Conservation (phyloP, 2,797 vertebrate species). For the Squalus acanthias region DNA sequence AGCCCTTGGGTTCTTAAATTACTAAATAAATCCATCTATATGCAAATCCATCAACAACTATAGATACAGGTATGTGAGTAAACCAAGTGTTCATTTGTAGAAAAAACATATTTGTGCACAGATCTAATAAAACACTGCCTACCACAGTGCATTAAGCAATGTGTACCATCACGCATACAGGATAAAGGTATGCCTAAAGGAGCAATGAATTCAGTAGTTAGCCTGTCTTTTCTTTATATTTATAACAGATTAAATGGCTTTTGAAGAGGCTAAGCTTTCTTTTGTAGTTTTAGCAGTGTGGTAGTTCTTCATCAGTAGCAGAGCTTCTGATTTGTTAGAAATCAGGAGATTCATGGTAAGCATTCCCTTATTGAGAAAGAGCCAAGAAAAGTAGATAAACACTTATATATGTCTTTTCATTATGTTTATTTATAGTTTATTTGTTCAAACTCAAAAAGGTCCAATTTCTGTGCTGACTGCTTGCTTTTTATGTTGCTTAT, state of each 20-base stretch:
- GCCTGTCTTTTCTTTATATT: not conserved
- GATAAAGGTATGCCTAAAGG: not conserved
- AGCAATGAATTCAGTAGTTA: conserved; percentile 18
- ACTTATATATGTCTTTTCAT: not conserved
- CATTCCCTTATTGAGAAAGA: not conserved
- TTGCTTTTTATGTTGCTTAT: not conserved
- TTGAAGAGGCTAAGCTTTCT: not conserved
- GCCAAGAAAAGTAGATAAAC: not conserved
- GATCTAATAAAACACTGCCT: not conserved
- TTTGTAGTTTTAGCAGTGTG: not conserved
- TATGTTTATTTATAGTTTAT: conserved; percentile 4
- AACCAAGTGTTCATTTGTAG: not conserved
- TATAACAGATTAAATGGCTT: conserved; percentile 7
- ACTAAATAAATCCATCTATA: conserved; percentile 30
- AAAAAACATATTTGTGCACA: not conserved
- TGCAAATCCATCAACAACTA: conserved; percentile 17
- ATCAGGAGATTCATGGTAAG: not conserved
- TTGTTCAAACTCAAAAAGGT: conserved; percentile 3
- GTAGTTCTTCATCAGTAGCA: not conserved
- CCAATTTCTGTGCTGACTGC: not conserved
- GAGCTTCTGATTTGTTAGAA: conserved; percentile 21
- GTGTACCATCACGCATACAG: not conserved
- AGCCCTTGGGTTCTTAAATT: not conserved
- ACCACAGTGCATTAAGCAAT: not conserved
- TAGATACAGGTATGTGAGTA: conserved; percentile 9